Evolutionary conservation across 2,888 invertebrate species (phyloP).

Genomic region (Leptinotarsa juncta): DNA sequence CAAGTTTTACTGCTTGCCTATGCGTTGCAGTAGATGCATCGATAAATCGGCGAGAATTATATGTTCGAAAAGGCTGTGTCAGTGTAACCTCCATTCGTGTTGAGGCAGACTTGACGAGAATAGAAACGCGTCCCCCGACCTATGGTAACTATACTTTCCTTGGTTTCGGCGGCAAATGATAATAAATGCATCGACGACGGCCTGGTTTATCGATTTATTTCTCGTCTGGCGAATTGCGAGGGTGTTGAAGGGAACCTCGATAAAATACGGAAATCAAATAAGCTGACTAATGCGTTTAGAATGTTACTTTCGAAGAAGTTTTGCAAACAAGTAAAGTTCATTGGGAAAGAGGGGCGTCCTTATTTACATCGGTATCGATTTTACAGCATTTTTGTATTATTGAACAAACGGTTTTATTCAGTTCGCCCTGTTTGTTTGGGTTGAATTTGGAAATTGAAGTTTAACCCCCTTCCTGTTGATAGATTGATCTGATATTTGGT

Average conservation of each 20-base stretch:
- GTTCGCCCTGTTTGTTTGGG: no score
- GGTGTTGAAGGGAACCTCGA: slow-evolving; percentile 15
- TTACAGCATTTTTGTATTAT: no score
- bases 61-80: not conserved
- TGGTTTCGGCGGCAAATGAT: slow-evolving; percentile 18
- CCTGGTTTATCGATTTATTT: slow-evolving; percentile 13
- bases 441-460: no score
- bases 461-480: no score
- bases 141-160: slow-evolving; percentile 21
- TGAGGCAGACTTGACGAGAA: slow-evolving; percentile 10
- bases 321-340: not conserved
- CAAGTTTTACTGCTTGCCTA: slow-evolving; percentile 9
- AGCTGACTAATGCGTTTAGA: slow-evolving; percentile 18
- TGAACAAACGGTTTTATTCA: no score
- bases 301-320: not conserved
- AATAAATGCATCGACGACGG: slow-evolving; percentile 4
- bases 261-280: slow-evolving; percentile 3
- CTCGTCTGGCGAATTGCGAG: not conserved
- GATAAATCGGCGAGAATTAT: not conserved
- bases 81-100: slow-evolving; percentile 11
- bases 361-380: not conserved
- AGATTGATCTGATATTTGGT: no score
- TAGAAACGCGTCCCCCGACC: slow-evolving; percentile 22
- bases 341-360: not conserved
- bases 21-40: not conserved